These are phyloP conservation scores for Priocnemis perturbator DNA, from an alignment of 2,888 invertebrate species.

Conservation along the genomic window DNA sequence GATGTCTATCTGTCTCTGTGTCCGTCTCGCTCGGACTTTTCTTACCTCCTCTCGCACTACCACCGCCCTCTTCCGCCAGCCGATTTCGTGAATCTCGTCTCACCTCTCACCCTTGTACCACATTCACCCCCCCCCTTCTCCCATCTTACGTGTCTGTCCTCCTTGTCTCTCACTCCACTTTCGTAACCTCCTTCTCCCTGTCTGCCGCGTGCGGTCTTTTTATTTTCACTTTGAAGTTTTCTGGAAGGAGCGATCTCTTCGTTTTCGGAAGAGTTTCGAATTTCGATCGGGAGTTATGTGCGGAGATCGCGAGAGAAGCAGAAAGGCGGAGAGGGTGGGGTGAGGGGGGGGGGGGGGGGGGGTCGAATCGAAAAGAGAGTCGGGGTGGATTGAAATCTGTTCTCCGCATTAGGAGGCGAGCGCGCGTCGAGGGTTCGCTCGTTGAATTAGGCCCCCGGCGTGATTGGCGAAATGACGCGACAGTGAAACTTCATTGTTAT, in stretches of 20 bases:
- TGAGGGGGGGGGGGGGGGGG: background rate
- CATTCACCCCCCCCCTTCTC: conserved; percentile 24
- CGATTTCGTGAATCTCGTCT: background rate
- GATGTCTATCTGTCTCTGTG: background rate
- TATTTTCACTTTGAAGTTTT: conserved; percentile 38
- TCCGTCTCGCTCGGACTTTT: conserved; percentile 13
- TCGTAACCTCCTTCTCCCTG: conserved; percentile 13
- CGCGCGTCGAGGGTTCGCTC: conserved; percentile 29
- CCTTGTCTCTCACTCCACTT: conserved; percentile 4
- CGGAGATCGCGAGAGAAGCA: background rate
- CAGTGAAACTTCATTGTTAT: too few relatives aligned
- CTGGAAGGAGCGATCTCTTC: conserved; percentile 17
- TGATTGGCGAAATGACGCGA: too few relatives aligned
- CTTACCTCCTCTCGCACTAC: conserved; percentile 23
- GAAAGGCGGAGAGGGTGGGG: conserved; percentile 1
- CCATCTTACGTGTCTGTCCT: background rate
- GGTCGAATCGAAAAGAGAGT: too few relatives aligned
- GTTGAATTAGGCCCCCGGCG: conserved; percentile 44
- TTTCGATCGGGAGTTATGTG: conserved; percentile 31
- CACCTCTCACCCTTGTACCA: conserved; percentile 9
- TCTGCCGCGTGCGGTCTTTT: conserved; percentile 28
- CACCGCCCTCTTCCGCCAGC: conserved; percentile 7
- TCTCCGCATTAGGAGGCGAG: conserved; percentile 32
- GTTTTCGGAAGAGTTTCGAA: conserved; percentile 40
- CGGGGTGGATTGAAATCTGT: conserved; percentile 42